Conservation (phyloP, 2,113 vertebrate genomes). For the Neolamprologus hecqui region DNA sequence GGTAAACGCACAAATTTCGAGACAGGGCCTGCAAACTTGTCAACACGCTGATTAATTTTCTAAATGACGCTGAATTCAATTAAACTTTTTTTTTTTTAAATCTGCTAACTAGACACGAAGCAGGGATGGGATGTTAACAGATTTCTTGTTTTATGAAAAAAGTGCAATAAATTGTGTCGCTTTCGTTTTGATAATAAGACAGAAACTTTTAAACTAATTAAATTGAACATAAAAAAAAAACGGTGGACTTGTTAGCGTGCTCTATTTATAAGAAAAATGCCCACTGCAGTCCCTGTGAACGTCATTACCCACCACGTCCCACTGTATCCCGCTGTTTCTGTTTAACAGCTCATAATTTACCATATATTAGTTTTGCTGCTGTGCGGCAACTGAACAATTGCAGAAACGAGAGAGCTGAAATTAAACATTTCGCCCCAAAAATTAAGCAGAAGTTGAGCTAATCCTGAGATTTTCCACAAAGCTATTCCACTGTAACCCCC, state of each 20-base stretch:
- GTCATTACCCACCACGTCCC: background rate
- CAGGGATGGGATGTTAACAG: background rate
- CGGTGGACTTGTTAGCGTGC: background rate
- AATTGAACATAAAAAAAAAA: background rate
- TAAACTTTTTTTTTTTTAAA: accelerated
- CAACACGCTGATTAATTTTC: background rate
- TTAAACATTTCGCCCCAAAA: background rate
- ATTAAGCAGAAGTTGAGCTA: slow-evolving; percentile 2
- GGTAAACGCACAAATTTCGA: background rate
- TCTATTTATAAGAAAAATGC: background rate
- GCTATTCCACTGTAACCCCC: background rate
- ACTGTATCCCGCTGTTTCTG: slow-evolving; percentile 3
- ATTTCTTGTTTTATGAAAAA: background rate
- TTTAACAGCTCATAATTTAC: slow-evolving; percentile 30
- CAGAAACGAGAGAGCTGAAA: slow-evolving; percentile 2
- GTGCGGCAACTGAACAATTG: background rate
- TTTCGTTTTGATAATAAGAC: background rate
- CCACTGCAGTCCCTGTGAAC: background rate
- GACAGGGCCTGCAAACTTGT: background rate
- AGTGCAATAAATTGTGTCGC: background rate
- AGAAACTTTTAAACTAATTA: background rate
- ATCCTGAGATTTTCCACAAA: slow-evolving; percentile 20
- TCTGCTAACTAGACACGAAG: background rate
- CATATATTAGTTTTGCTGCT: slow-evolving; percentile 4
- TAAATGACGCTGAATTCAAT: background rate